Base-by-base conservation (phyloP, 2,888 invertebrate genomes). In the Ctena decussata region DNA sequence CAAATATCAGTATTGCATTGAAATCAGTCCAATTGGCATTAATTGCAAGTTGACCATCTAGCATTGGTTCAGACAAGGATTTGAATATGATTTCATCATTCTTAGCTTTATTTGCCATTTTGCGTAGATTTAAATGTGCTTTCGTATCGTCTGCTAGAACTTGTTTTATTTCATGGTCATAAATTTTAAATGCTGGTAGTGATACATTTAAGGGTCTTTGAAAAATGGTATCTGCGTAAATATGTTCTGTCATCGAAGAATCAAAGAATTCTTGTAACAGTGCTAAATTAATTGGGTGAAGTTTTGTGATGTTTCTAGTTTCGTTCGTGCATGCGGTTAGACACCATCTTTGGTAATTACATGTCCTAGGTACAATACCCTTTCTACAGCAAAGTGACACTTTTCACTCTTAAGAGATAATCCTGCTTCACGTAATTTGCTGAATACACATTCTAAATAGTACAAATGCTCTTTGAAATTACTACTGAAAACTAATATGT, bases 391-490 rank as follows among this genome's bases (percentile, higher is more conserved):
- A 73, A 91, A 92, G n/a, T 83, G 71, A 82, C 92, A 92, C 39
- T 86, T 86, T 46, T 80, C 80, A 27, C 72, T 76, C 30, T 86
- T 82, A 35, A 83, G 65, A 49, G 84, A 84, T 6, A 81, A 60
- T 35, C 78, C 81, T 35, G 86, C 83, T 30, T 84, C 80, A 32
- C 81, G 49, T n/a, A 86, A 24, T 46, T 81, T 84, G 15, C 39
- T 12, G 39, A 86, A 80, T 8, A 86, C 86, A 39, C 80, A 75
- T 18, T 77, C 53, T 46, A 90, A 77, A 81, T 85, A 85, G 6
- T 72, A 27, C n/a, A 90, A 37, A 41, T 91, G 91, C 57, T 90
- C 83, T 15, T 88, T 74, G 85, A 91, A 89, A 27, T 82, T 83
- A 49, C 60, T 80, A 30, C 82, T 86, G 39, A 84, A 91, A 12